These are phyloP conservation scores for Sebastes cheni DNA, from an alignment of 2,797 vertebrate species.

Conservation along the genomic window DNA sequence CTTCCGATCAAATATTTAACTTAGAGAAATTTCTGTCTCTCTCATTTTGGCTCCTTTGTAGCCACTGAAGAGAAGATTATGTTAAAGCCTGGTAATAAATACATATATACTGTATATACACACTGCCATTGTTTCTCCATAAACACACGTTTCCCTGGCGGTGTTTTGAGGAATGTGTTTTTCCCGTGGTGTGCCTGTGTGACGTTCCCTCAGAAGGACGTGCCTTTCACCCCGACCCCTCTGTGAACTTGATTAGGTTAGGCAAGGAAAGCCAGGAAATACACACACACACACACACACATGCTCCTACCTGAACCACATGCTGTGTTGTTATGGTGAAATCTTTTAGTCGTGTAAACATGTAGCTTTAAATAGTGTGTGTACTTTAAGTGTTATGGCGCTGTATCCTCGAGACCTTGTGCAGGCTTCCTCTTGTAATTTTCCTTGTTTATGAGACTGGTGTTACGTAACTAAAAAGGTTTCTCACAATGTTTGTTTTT, in stretches of 20 bases:
- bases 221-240: slow-evolving; percentile 39
- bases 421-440: slow-evolving; percentile 10
- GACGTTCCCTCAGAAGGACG: slow-evolving; percentile 54
- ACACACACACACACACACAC: neutral
- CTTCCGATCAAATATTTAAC: neutral
- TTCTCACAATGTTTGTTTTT: slow-evolving; percentile 22
- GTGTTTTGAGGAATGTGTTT: slow-evolving; percentile 50
- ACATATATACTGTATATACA: neutral
- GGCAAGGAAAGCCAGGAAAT: neutral
- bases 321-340: slow-evolving; percentile 36
- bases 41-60: neutral
- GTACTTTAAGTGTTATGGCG: slow-evolving; percentile 11
- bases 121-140: slow-evolving; percentile 54
- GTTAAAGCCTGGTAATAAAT: neutral
- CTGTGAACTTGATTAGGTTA: slow-evolving; percentile 47
- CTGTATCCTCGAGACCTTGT: slow-evolving; percentile 1
- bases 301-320: slow-evolving; percentile 2
- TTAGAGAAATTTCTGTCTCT: neutral
- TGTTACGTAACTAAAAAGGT: slow-evolving; percentile 24
- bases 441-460: slow-evolving; percentile 12
- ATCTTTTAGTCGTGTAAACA: slow-evolving; percentile 25
- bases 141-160: slow-evolving; percentile 52
- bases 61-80: neutral
- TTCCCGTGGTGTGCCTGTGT: neutral
- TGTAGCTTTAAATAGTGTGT: slow-evolving; percentile 20